A percentile compares a stretch with the other conserved stretches of the same genome.
Evolutionary conservation across 2,113 vertebrate genomes (phyloP).

Genomic region (Brachyhypopomus occidentalis): DNA sequence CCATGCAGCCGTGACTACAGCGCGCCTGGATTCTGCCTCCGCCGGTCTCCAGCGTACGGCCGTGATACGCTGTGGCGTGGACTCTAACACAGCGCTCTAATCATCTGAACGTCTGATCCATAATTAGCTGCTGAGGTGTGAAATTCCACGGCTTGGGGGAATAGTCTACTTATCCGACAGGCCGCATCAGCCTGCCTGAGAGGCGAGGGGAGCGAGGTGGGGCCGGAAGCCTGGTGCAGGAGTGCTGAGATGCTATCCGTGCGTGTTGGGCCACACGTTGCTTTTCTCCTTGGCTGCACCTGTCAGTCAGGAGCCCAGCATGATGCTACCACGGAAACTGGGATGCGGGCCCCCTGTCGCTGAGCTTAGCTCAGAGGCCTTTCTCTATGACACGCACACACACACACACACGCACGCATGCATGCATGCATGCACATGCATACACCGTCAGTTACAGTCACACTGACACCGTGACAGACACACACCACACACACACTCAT

Average conservation of each 20-base stretch:
- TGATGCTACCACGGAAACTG: conserved; percentile 56
- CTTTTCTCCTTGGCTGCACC: conserved; percentile 72
- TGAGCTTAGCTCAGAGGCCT: conserved; percentile 35
- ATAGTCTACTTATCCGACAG: conserved; percentile 46
- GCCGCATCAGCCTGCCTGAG: conserved; percentile 35
- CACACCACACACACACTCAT: conserved; percentile 17
- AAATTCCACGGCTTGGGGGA: conserved; percentile 48
- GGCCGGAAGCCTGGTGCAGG: conserved; percentile 47
- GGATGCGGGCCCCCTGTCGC: conserved; percentile 26
- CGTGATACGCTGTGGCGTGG: conserved; percentile 55
- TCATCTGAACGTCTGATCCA: conserved; percentile 66
- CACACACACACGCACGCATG: conserved; percentile 26
- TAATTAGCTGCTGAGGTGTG: conserved; percentile 65
- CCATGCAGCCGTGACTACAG: conserved; percentile 56
- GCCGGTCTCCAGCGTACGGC: conserved; percentile 33
- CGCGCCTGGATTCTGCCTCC: conserved; percentile 46
- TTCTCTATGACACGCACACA: neutral
- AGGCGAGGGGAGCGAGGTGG: conserved; percentile 14
- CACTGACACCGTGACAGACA: neutral
- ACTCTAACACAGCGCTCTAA: conserved; percentile 68
- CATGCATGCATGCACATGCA: conserved; percentile 6
- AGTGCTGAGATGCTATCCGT: conserved; percentile 65
- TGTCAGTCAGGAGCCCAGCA: conserved; percentile 71
- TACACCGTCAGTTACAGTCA: neutral
- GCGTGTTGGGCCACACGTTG: conserved; percentile 54